Base-by-base conservation (phyloP, 1,140 invertebrate species). In the Nylanderia fulva region DNA sequence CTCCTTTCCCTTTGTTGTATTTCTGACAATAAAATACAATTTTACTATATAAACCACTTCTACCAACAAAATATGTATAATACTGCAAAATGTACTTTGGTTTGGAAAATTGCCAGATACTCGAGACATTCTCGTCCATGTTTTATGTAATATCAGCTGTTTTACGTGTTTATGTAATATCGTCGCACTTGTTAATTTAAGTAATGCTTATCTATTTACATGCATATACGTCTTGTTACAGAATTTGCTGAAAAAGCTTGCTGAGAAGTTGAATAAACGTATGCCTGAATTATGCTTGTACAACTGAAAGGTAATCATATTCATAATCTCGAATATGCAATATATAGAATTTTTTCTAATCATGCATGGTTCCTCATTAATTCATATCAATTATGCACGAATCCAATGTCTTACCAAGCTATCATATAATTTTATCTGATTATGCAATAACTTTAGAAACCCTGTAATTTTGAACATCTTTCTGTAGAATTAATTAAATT, bases 101-200 rank as follows among this genome's bases (percentile, higher is more conserved):
- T 63, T 15, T 76, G 42, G 39, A 64, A 66, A 58, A 36, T 2
- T 42, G 33, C 36, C 54, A 75, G 18, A 61, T 39, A 8, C n/a
- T 33, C 13, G 1, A 63, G 42, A 66, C 4, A 77, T 48, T 2
- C 27, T 52, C 6, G 24, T 5, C 13, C 21, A 33, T 48, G 21
- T 64, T 77, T 77, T 77, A 36, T 48, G n/a, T 64, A 77, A 64
- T 77, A 29, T 64, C 8, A 6, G 24, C 18, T 33, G 21, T 2
- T 27, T 77, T 48, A 24, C 9, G 13, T 18, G 0, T 48, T 77
- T 21, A 48, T 64, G 39, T 61, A 63, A 76, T 52, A 64, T 76
- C 6, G 15, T 64, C 13, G 3, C 21, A n/a, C 15, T 42, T 29
- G 7, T 75, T 42, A 39, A 54, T 39, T 8, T 21, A 13, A 8